Evolutionary conservation across 1,140 invertebrate species (phyloP).

Genomic region (Drosophila lacteicornis): DNA sequence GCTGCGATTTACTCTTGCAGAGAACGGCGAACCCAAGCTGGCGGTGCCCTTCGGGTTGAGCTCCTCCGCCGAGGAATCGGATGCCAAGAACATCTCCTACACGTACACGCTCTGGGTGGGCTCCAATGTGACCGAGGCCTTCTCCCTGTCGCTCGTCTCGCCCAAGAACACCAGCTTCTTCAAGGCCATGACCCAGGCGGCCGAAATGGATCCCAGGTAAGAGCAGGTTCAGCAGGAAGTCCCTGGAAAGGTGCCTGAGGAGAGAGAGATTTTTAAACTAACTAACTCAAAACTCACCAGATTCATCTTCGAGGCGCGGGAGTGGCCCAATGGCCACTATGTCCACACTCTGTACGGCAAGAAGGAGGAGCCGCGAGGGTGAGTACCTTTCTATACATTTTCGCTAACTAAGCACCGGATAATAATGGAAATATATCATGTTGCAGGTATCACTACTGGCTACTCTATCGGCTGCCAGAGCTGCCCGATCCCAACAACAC

Average conservation of each 20-base stretch:
- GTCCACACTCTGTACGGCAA: constrained; percentile 94
- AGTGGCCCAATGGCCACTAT: constrained; percentile 96
- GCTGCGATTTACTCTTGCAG: background rate
- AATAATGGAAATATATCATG: background rate
- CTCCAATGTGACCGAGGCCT: constrained; percentile 89
- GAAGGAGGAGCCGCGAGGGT: constrained; percentile 93
- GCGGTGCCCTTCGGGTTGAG: constrained; percentile 83
- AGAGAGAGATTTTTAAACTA: no score
- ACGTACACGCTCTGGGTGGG: constrained; percentile 95
- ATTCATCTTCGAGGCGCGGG: constrained; percentile 90
- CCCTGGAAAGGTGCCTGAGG: no score
- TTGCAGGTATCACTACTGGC: constrained; percentile 91
- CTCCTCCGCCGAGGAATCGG: constrained; percentile 87
- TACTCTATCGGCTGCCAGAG: constrained; percentile 91
- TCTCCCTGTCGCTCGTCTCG: constrained; percentile 78
- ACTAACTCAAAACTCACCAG: constrained; percentile 16
- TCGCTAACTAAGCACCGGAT: no score
- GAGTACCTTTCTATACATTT: constrained; percentile 1
- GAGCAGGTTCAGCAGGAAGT: background rate
- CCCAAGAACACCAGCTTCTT: constrained; percentile 88
- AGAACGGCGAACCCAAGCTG: constrained; percentile 83
- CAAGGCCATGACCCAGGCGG: constrained; percentile 93
- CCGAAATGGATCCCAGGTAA: constrained; percentile 89
- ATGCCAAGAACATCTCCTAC: constrained; percentile 89
- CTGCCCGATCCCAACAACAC: constrained; percentile 91